Percentiles rank a stretch among this genome's conserved stretches.
Evolutionary conservation across 2,797 vertebrate genomes (phyloP).

Genomic region (Helostoma temminkii): DNA sequence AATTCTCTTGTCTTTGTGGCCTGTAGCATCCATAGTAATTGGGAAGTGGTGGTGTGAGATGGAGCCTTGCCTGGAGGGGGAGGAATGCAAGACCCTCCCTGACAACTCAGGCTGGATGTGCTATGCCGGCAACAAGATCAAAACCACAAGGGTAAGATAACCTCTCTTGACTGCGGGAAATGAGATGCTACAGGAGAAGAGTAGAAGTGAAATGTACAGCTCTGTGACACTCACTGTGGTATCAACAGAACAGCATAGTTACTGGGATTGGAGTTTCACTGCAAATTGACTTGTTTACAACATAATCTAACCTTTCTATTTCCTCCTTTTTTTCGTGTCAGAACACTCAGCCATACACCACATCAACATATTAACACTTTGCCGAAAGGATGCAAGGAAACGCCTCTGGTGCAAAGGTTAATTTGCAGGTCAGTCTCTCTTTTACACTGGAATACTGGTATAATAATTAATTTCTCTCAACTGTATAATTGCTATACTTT

Average conservation of each 20-base stretch:
- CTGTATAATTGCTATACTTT: constrained; percentile 26
- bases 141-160: constrained; percentile 98
- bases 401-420: constrained; percentile 51
- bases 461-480: constrained; percentile 34
- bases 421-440: constrained; percentile 71
- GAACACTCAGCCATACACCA: constrained; percentile 88
- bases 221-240: constrained; percentile 12
- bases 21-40: constrained; percentile 90
- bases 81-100: constrained; percentile 98
- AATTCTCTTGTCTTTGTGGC: constrained; percentile 70
- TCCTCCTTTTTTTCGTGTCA: constrained; percentile 60
- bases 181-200: constrained; percentile 30
- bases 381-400: constrained; percentile 38
- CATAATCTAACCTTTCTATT: constrained; percentile 23
- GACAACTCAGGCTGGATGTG: constrained; percentile 99
- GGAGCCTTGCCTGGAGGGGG: constrained; percentile 99
- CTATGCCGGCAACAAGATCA: constrained; percentile 99
- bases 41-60: constrained; percentile 99
- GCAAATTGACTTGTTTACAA: constrained; percentile 47
- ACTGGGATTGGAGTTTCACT: constrained; percentile 28
- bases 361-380: constrained; percentile 76
- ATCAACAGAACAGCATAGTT: constrained; percentile 21
- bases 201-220: constrained; percentile 32
- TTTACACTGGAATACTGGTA: constrained; percentile 22
- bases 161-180: constrained; percentile 61